phyloP scores from a whole-genome alignment of 2,113 vertebrate genomes.

The Phrynocephalus versicolor region DNA sequence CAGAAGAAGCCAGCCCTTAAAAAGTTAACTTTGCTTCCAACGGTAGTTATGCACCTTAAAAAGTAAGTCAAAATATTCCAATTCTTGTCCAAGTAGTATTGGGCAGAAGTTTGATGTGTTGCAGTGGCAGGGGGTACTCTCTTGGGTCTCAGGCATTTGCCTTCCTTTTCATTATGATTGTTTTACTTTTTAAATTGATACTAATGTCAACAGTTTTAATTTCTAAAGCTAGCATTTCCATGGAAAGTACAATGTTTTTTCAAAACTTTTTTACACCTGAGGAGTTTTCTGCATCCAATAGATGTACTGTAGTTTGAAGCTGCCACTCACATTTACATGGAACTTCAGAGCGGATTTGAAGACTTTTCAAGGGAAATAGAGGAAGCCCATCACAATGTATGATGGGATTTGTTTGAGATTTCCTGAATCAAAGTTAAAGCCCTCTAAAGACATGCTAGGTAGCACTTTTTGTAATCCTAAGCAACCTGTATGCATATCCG shows the following conservation, averaged over 20 bases:
- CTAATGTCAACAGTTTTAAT: neutral
- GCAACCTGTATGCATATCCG: neutral
- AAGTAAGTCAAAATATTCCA: conserved; percentile 82
- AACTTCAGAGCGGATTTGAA: neutral
- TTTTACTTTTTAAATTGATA: neutral
- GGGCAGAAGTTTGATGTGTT: neutral
- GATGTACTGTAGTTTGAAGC: neutral
- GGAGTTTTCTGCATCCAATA: neutral
- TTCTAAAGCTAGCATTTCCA: neutral
- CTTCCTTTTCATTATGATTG: neutral
- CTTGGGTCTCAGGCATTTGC: neutral
- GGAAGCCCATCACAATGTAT: neutral
- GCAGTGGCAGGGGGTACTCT: neutral
- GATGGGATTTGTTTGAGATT: neutral
- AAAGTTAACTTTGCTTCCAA: conserved; percentile 93
- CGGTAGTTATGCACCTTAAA: conserved; percentile 98
- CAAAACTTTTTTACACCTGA: neutral
- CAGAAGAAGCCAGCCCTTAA: conserved; percentile 97
- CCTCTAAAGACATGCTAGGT: neutral
- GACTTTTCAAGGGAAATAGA: neutral
- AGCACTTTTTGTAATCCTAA: neutral
- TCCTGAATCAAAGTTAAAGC: neutral
- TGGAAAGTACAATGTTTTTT: neutral
- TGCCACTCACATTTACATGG: neutral
- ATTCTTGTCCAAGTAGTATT: neutral